Evolutionary conservation across 2,797 vertebrate genomes (phyloP).

Genomic region (Rhinogobio ventralis): DNA sequence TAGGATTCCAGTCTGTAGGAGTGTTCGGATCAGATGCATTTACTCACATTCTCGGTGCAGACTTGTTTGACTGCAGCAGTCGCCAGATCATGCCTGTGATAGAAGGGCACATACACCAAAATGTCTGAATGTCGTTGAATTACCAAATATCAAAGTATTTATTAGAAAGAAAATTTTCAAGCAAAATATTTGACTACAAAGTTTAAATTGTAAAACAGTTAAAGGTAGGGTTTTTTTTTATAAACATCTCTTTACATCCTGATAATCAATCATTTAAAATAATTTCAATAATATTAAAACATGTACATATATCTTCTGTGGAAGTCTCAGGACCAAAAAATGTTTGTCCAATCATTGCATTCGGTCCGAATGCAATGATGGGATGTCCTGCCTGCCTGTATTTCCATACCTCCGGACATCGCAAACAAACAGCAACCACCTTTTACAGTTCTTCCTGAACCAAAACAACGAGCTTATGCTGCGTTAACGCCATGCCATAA

Average conservation of each 20-base stretch:
- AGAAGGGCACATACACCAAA: background rate
- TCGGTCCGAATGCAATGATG: background rate
- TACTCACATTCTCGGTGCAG: conserved; percentile 3
- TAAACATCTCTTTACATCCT: background rate
- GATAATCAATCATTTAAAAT: background rate
- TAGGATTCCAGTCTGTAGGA: conserved; percentile 17
- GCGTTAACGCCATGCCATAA: background rate
- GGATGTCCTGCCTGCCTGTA: too few relatives aligned
- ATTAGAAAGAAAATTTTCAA: background rate
- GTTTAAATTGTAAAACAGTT: background rate
- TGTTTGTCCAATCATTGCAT: background rate
- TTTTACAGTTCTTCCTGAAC: background rate
- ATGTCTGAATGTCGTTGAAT: background rate
- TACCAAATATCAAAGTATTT: background rate
- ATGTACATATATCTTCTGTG: background rate
- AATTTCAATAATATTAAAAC: too few relatives aligned
- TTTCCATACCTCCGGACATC: too few relatives aligned
- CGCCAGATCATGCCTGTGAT: background rate
- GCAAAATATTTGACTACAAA: background rate
- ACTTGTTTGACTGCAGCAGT: conserved; percentile 25
- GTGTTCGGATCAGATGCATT: conserved; percentile 10
- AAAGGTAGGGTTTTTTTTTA: too few relatives aligned
- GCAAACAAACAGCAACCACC: too few relatives aligned
- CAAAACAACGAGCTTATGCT: background rate
- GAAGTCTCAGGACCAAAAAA: background rate